Evolutionary conservation across 2,113 vertebrate genomes (phyloP).

Genomic region (Sceloporus undulatus): DNA sequence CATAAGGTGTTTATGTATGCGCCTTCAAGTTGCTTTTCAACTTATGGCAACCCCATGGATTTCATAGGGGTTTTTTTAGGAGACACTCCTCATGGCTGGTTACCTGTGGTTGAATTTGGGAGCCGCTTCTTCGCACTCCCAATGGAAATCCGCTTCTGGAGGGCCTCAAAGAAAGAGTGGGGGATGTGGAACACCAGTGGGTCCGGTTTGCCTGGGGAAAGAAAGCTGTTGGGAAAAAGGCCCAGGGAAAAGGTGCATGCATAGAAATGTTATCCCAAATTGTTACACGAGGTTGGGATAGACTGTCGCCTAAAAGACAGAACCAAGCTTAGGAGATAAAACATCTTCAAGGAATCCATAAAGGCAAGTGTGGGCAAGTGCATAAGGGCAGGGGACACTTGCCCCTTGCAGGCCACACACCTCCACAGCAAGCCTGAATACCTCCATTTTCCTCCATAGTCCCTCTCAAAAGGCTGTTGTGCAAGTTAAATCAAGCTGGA

Average conservation of each 20-base stretch:
- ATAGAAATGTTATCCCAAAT: neutral
- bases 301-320: neutral
- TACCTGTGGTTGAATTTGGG: conserved; percentile 92
- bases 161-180: conserved; percentile 90
- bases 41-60: too few relatives aligned
- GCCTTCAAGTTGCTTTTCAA: too few relatives aligned
- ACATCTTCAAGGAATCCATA: neutral
- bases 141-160: conserved; percentile 90
- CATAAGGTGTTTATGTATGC: neutral
- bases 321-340: neutral
- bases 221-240: too few relatives aligned
- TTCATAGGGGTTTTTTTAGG: too few relatives aligned
- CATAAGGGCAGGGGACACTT: too few relatives aligned
- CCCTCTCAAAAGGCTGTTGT: too few relatives aligned
- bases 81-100: neutral
- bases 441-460: too few relatives aligned
- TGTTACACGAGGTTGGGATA: neutral
- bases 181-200: conserved; percentile 92
- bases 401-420: too few relatives aligned
- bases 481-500: too few relatives aligned
- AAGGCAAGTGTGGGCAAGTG: neutral
- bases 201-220: conserved; percentile 86
- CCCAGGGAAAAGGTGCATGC: too few relatives aligned
- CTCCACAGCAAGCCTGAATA: too few relatives aligned
- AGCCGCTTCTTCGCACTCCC: conserved; percentile 91